A percentile compares a stretch with the other conserved stretches of the same genome.
phyloP scores from a whole-genome alignment of 2,888 invertebrate species.

The Siphlonurus alternatus region DNA sequence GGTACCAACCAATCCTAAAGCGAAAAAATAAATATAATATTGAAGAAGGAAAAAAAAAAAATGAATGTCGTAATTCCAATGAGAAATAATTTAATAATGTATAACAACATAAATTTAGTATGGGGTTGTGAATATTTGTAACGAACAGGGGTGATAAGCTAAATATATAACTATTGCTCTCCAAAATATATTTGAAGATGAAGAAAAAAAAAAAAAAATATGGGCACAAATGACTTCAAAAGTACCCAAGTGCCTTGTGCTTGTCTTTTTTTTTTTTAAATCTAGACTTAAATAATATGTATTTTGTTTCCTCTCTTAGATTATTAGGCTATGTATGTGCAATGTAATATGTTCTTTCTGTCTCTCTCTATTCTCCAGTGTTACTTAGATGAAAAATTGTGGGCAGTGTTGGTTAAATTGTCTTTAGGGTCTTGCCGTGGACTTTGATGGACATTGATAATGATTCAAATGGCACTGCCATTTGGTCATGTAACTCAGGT shows the following conservation, averaged over 20 bases:
- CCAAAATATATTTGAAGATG: background rate
- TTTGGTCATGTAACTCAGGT: background rate
- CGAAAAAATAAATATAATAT: background rate
- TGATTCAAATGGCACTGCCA: background rate
- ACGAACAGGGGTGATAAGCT: background rate
- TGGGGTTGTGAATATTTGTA: background rate
- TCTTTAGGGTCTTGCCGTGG: too few species aligned
- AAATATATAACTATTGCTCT: background rate
- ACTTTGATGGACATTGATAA: background rate
- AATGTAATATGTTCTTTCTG: background rate
- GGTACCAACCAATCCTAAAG: background rate
- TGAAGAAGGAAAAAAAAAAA: background rate
- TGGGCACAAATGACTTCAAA: constrained; percentile 11
- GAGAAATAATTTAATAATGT: background rate
- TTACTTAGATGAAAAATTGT: background rate
- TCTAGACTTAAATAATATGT: background rate
- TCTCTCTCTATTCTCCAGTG: background rate
- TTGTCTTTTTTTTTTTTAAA: constrained; percentile 2
- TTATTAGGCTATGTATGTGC: background rate
- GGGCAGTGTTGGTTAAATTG: too few species aligned
- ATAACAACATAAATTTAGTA: background rate
- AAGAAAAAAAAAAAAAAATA: constrained; percentile 7
- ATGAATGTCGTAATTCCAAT: too few species aligned
- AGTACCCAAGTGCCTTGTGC: constrained; percentile 12
- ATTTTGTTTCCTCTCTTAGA: constrained; percentile 6